Evolutionary conservation across 2,113 vertebrate species (phyloP), one percentile per base, ranked within the genome.

Genomic region (Emydocephalus ijimae): DNA sequence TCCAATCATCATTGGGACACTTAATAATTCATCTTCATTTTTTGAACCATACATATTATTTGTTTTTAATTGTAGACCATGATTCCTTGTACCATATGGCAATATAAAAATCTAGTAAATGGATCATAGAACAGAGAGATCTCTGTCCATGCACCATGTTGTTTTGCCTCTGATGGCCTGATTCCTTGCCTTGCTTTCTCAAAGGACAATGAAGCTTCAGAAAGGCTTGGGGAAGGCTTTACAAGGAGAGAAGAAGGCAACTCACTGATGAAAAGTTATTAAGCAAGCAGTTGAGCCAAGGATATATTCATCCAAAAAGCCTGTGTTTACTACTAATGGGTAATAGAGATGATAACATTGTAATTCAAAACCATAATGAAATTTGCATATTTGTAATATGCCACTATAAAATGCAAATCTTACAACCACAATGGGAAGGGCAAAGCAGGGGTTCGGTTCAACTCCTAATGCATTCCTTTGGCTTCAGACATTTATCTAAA

Each of bases 351-450:
- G 97, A 97, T 97, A 97, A 97, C 96, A 96, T 97, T 97, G 96
- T 96, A 96, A 96, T 97, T 95, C 96, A 96, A 96, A 96, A 96
- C 94, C 94, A 96, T 97, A 97, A 97, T 97, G 96, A 97, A 97
- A 97, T 97, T 96, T 97, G 96, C 97, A 97, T 97, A 97, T 97
- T 97, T 96, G 96, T 97, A 96, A 97, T 97, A 95, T 94, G 94
- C 95, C 96, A 96, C 96, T 97, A 96, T 97, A 96, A 97, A 96
- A 96, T 96, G 96, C 95, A 96, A 96, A 96, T 96, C 95, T 96
- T 95, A 94, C 96, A 95, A 96, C 95, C 95, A 97, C 97, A 97
- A 96, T 96, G 94, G 95, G 95, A 97, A 96, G 95, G 95, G 95
- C 95, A 95, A 96, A 95, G 96, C 94, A 96, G 94, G 95, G 93